These are phyloP conservation scores for Noctuana brunneofusca DNA, from an alignment of 2,888 invertebrate genomes.

Conservation along the genomic window DNA sequence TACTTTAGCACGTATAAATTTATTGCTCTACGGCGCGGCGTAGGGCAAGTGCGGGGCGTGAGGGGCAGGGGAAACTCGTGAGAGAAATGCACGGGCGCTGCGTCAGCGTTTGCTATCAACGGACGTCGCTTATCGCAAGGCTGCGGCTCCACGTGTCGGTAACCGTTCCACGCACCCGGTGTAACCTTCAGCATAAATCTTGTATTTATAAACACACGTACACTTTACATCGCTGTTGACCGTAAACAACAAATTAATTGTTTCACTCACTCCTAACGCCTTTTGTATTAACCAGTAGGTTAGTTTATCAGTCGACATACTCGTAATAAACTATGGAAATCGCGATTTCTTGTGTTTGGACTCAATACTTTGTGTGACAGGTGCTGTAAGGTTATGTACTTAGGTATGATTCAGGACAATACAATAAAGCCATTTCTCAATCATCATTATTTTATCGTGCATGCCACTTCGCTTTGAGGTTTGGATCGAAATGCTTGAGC, in stretches of 20 bases:
- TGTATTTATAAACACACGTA: constrained; percentile 23
- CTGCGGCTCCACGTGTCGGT: constrained; percentile 64
- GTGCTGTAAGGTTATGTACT: too few relatives aligned
- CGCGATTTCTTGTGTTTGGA: too few relatives aligned
- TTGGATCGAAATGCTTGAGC: too few relatives aligned
- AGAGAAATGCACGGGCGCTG: constrained; percentile 65
- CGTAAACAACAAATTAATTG: constrained; percentile 28
- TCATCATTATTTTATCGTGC: too few relatives aligned
- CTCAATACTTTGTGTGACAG: too few relatives aligned
- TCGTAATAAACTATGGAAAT: too few relatives aligned
- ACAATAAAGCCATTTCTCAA: too few relatives aligned
- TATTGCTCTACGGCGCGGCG: constrained; percentile 5
- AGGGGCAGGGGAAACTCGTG: constrained; percentile 26
- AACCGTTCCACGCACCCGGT: constrained; percentile 41
- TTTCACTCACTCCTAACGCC: not conserved
- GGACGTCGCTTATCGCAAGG: constrained; percentile 72
- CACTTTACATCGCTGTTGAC: constrained; percentile 16
- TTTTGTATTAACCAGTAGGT: not conserved
- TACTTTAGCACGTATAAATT: constrained; percentile 63
- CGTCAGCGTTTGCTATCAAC: constrained; percentile 66
- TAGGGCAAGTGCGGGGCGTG: constrained; percentile 15
- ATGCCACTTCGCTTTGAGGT: too few relatives aligned
- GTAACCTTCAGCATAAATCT: constrained; percentile 35
- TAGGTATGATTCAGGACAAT: too few relatives aligned
- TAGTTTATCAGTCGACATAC: too few relatives aligned